Evolutionary conservation across 2,888 invertebrate genomes (phyloP), one percentile per base, ranked within the genome.

Genomic region (Perdita meconis): DNA sequence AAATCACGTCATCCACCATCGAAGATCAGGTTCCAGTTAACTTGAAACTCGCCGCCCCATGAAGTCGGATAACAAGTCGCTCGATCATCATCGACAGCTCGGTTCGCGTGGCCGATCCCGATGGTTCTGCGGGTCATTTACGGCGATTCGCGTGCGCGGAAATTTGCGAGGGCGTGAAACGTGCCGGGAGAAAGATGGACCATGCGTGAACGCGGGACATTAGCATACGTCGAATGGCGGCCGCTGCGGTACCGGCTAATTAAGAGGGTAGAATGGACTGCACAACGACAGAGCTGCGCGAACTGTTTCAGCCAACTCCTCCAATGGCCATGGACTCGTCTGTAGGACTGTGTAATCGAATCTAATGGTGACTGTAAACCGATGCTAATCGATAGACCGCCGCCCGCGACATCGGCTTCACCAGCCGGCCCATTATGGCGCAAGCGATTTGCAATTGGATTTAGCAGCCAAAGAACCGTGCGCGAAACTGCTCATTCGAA

Each of bases 351-450:
- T 56, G 76, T 85, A 85, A 85, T 85, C 83, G 83, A 77, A 72
- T 75, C 81, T 81, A 83, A 85, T 71, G 73, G 83, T 71, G 72
- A 75, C 81, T 72, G 85, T 81, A 85, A 85, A 83, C 81, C 79
- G 78, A 85, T 79, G 70, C 78, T 81, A 85, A 85, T 85, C 85
- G 85, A 84, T 84, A 85, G 79, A 81, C 81, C 75, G 51, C 74
- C 68, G 63, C 50, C n/a, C 70, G 30, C 64, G 75, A 61, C 75
- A 64, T 63, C 57, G 65, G 74, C 69, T 73, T 72, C 53, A 66
- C 66, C 66, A 60, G 60, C 22, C 56, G 59, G 67, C 19, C 75
- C 75, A 82, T 83, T 82, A 83, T 71, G 78, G 47, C 74, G 79
- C 77, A 82, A 81, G 69, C 83, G 83, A 85, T 80, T 85, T 72